Conservation (phyloP, 2,888 invertebrate species). For the Fragum fragum region DNA sequence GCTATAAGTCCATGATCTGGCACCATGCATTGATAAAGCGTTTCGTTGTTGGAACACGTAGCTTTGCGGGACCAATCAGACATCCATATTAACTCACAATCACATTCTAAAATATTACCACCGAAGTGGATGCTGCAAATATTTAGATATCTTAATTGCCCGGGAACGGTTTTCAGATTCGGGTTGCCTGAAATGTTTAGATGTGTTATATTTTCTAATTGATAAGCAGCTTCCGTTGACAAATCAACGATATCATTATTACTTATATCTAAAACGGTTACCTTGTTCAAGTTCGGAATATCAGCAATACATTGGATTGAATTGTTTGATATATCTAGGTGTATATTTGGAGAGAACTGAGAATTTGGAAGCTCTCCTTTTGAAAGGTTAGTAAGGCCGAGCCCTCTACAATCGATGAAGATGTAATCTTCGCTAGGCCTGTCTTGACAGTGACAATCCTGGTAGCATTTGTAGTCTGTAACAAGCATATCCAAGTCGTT, state of each 20-base stretch:
- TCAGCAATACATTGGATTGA: constrained; percentile 24
- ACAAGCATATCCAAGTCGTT: constrained; percentile 17
- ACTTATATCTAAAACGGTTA: constrained; percentile 31
- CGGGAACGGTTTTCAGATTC: constrained; percentile 29
- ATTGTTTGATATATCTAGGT: constrained; percentile 46
- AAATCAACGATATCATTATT: constrained; percentile 36
- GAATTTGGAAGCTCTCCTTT: constrained; percentile 32
- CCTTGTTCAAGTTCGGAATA: constrained; percentile 11
- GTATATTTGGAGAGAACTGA: constrained; percentile 23
- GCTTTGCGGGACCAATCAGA: constrained; percentile 29
- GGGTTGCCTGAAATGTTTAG: constrained; percentile 40
- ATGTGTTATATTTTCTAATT: constrained; percentile 30
- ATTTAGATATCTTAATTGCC: constrained; percentile 35
- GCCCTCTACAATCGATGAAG: constrained; percentile 39
- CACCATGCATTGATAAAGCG: constrained; percentile 26
- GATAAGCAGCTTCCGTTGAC: background rate
- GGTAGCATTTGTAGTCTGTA: constrained; percentile 4
- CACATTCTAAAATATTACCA: constrained; percentile 33
- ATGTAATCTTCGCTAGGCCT: constrained; percentile 36
- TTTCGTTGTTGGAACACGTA: background rate
- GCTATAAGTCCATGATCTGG: constrained; percentile 18
- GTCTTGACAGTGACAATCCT: constrained; percentile 41
- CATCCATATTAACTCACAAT: constrained; percentile 42
- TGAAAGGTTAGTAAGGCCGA: constrained; percentile 22
- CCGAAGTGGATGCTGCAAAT: constrained; percentile 29